Conservation (phyloP, 2,113 vertebrate genomes). For the pig (Sus scrofa) region DNA sequence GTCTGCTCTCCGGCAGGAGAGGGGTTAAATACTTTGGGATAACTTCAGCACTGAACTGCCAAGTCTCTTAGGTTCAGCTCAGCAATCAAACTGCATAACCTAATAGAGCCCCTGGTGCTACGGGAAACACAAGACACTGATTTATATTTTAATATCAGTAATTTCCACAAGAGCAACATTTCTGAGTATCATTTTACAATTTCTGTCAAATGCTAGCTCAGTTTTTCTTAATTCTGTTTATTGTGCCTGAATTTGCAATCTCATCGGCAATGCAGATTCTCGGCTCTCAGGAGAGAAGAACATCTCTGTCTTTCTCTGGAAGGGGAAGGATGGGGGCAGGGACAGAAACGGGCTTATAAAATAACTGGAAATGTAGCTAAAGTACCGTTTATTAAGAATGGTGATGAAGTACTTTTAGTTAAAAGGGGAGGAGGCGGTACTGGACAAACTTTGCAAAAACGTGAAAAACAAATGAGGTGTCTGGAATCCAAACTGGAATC, state of each 20-base stretch:
- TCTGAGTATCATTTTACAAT: conserved; percentile 96
- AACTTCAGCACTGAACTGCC: conserved; percentile 80
- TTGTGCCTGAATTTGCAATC: conserved; percentile 91
- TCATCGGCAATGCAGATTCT: conserved; percentile 93
- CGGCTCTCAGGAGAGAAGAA: conserved; percentile 84
- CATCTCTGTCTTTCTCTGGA: conserved; percentile 91
- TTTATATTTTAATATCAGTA: conserved; percentile 98
- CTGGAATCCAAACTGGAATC: neutral
- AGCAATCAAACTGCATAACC: conserved; percentile 85
- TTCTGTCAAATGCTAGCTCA: conserved; percentile 93
- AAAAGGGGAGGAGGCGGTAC: neutral
- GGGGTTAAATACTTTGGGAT: conserved; percentile 80
- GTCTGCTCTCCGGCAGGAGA: conserved; percentile 66
- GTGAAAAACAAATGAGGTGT: neutral
- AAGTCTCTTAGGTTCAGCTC: conserved; percentile 81
- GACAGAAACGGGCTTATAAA: conserved; percentile 13
- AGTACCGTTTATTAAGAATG: conserved; percentile 69
- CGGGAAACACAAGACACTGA: conserved; percentile 91
- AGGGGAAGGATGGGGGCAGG: conserved; percentile 78
- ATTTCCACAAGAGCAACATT: conserved; percentile 92
- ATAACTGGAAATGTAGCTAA: conserved; percentile 68
- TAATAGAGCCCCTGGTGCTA: conserved; percentile 85
- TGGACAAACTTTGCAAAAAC: conserved; percentile 22
- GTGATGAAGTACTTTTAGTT: conserved; percentile 17
- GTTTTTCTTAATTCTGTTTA: conserved; percentile 96